Evolutionary conservation across 2,888 invertebrate species (phyloP), one percentile per base, ranked within the genome.

Genomic region (Microplitis manilae): DNA sequence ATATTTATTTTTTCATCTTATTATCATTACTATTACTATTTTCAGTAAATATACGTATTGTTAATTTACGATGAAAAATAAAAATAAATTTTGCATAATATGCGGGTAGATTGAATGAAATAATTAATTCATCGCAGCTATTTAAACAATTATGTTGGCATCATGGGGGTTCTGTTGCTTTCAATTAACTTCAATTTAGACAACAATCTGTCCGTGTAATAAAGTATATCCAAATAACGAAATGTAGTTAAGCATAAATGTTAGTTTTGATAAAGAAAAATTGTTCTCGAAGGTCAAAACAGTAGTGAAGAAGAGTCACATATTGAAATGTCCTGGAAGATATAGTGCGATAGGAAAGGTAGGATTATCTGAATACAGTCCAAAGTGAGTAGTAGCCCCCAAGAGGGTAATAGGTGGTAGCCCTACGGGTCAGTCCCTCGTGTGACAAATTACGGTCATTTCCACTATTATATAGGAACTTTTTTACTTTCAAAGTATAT

Each of bases 351-450:
- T 76, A 78, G 74, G 80, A 77, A 73, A 76, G 78, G 80, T 85
- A 78, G 87, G 87, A 89, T 89, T 89, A 89, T 89, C 89, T 86
- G 88, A 89, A 88, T 89, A 88, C 87, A 85, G 86, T 86, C 80
- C 82, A 81, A 85, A 84, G 84, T 87, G 87, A 88, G 85, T 88
- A 87, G 89, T 85, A 84, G 83, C 84, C 84, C 89, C 87, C 89
- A 81, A 85, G 89, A 86, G 88, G 83, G 86, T 83, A 85, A 84
- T 88, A 88, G 85, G 84, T 84, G 84, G 85, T 77, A 81, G 82
- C 79, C 83, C 81, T 78, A 73, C 68, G 79, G 82, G 81, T 83
- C 80, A 80, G 77, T 79, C 68, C 72, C 70, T 80, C 78, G 65
- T 75, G 82, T 88, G 88, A 89, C 86, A 86, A 86, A 89, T 86